These are phyloP conservation scores for Esox masquinongy DNA, from an alignment of 2,797 vertebrate genomes.

Conservation along the genomic window DNA sequence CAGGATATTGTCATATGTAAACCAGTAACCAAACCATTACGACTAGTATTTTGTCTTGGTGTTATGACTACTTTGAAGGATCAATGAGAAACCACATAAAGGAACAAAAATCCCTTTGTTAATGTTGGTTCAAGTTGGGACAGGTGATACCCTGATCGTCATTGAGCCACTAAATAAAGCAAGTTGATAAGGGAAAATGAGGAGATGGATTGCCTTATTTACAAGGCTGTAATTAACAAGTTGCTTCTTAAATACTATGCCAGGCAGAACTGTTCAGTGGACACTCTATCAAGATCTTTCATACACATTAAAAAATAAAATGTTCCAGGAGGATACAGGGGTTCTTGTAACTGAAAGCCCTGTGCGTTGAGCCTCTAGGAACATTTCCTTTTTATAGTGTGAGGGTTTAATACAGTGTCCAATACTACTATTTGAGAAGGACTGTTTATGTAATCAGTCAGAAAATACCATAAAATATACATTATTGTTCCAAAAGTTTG, in stretches of 20 bases:
- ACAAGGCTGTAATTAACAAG: slow-evolving; percentile 64
- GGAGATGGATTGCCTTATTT: slow-evolving; percentile 57
- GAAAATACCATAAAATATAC: too few relatives aligned
- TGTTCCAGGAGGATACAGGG: too few relatives aligned
- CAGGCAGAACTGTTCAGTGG: not conserved
- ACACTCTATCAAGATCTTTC: too few relatives aligned
- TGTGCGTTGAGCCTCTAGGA: too few relatives aligned
- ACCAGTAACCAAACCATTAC: not conserved
- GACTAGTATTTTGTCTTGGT: slow-evolving; percentile 24
- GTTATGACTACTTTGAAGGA: slow-evolving; percentile 38
- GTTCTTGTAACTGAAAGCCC: too few relatives aligned
- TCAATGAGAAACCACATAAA: slow-evolving; percentile 28
- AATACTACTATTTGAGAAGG: too few relatives aligned
- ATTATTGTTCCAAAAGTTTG: too few relatives aligned
- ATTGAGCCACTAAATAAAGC: slow-evolving; percentile 34
- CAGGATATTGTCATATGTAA: not conserved
- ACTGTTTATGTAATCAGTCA: too few relatives aligned
- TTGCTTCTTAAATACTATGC: slow-evolving; percentile 21
- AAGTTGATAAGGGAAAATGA: slow-evolving; percentile 54
- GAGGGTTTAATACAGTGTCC: too few relatives aligned
- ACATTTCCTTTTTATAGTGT: too few relatives aligned
- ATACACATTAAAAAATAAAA: too few relatives aligned
- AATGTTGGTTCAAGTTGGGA: slow-evolving; percentile 41
- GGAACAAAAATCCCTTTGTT: slow-evolving; percentile 60
- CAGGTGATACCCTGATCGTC: slow-evolving; percentile 45